Percentiles rank a stretch among this genome's conserved stretches.
phyloP scores from a whole-genome alignment of 2,113 vertebrate genomes.

The Salvator merianae region DNA sequence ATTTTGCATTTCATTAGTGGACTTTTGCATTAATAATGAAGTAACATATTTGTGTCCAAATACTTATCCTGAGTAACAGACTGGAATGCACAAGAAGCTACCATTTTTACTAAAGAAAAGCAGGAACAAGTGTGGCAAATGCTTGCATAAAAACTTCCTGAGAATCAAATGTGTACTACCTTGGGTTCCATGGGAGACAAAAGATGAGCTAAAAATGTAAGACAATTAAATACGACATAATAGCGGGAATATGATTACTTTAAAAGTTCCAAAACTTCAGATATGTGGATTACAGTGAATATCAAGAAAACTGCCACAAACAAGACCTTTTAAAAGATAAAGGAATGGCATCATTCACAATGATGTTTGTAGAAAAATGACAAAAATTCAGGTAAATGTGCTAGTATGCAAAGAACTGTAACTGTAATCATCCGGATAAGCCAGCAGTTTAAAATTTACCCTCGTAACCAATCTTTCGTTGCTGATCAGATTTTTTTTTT shows the following conservation, averaged over 20 bases:
- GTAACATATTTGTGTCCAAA: no score
- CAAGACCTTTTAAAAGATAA: neutral
- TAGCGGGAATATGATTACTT: no score
- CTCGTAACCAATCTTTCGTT: neutral
- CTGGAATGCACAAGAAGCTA: no score
- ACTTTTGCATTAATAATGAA: neutral
- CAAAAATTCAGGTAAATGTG: neutral
- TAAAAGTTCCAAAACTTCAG: no score
- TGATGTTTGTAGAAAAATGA: neutral
- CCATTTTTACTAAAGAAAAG: no score
- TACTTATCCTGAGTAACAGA: no score
- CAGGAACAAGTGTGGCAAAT: no score
- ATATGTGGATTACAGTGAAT: neutral
- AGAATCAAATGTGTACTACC: no score
- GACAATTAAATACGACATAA: no score
- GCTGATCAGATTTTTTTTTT: neutral
- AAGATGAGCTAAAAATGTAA: no score
- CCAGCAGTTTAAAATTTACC: neutral
- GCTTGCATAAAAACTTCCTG: no score
- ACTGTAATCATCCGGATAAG: neutral
- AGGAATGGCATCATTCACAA: neutral
- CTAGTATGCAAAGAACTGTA: neutral
- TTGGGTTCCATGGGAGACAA: no score
- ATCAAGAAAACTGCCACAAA: neutral
- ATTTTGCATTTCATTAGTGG: neutral